phyloP scores from a whole-genome alignment of 1,140 invertebrate species.

The Prorops nasuta region DNA sequence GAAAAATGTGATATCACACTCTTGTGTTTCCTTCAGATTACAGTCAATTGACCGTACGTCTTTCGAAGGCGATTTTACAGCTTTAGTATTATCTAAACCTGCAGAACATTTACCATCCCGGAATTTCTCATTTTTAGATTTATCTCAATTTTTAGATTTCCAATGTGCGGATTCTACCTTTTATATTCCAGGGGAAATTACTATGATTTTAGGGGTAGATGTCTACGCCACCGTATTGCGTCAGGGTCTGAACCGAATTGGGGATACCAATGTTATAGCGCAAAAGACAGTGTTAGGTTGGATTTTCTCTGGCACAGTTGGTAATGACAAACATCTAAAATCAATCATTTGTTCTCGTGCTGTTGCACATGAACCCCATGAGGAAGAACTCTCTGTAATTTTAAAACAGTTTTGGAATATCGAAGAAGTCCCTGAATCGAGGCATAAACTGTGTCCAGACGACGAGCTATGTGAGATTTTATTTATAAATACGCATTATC shows the following conservation, averaged over 20 bases:
- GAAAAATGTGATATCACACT: too few species aligned
- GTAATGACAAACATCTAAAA: too few species aligned
- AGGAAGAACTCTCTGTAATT: not conserved
- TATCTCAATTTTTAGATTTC: too few species aligned
- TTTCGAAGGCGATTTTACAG: too few species aligned
- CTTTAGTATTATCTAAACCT: too few species aligned
- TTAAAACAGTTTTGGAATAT: not conserved
- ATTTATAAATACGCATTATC: too few species aligned
- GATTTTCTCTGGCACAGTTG: not conserved
- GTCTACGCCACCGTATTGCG: too few species aligned
- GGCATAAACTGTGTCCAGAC: not conserved
- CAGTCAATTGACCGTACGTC: too few species aligned
- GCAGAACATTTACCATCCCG: too few species aligned
- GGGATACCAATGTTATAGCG: not conserved
- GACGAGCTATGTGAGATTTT: not conserved
- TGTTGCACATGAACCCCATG: not conserved
- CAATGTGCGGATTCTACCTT: not conserved
- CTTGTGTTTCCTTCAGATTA: too few species aligned
- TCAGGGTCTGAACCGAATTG: not conserved
- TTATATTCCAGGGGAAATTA: not conserved
- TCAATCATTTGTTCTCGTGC: too few species aligned
- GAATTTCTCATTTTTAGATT: too few species aligned
- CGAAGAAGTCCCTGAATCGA: not conserved
- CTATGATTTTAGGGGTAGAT: not conserved
- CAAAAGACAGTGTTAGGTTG: not conserved